phyloP scores from a whole-genome alignment of 2,797 vertebrate species.

The Coendou prehensilis region DNA sequence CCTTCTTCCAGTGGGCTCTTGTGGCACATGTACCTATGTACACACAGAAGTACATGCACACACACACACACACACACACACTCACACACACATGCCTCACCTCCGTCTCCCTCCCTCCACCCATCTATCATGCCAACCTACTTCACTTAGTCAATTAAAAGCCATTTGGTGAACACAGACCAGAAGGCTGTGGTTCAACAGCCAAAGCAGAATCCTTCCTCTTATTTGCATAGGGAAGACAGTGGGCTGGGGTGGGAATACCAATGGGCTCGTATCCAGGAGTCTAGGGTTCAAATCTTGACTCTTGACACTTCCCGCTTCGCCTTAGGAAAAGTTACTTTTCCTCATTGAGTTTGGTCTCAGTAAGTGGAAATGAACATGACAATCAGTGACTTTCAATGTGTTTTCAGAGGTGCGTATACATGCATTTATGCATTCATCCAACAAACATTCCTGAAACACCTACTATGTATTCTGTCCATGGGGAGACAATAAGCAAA shows the following conservation, averaged over 20 bases:
- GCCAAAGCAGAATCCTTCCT: background rate
- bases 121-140: background rate
- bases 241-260: background rate
- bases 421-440: background rate
- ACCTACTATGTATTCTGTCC: background rate
- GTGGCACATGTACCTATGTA: background rate
- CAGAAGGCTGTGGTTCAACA: background rate
- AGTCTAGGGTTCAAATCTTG: background rate
- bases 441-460: background rate
- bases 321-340: background rate
- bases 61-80: fast-evolving
- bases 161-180: background rate
- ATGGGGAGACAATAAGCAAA: background rate
- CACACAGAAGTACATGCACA: fast-evolving
- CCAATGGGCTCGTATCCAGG: background rate
- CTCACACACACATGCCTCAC: background rate
- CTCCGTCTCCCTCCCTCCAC: background rate
- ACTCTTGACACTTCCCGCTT: background rate
- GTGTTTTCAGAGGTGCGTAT: background rate
- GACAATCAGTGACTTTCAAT: background rate
- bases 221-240: background rate
- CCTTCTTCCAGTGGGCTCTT: background rate
- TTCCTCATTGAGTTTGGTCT: background rate
- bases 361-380: background rate
- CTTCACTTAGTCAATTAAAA: background rate